Conservation (phyloP, 1,140 invertebrate species). For the Platorchestia sp. region DNA sequence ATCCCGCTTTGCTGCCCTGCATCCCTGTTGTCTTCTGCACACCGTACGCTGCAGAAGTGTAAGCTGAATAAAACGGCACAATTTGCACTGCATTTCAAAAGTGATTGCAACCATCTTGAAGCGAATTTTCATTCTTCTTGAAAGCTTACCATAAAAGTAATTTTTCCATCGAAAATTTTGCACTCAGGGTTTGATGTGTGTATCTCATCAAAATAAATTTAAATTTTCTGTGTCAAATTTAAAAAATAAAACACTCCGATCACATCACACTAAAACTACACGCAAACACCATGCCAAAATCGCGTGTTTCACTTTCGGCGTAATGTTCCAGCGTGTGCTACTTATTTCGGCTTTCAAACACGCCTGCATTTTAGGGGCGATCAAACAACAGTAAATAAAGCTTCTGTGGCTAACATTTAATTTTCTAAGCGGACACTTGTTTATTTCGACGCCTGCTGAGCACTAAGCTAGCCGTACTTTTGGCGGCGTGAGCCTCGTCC, state of each 20-base stretch:
- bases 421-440: neutral
- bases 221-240: neutral
- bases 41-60: neutral
- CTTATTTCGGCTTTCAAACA: neutral
- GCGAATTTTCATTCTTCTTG: neutral
- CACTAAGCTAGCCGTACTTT: neutral
- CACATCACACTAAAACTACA: neutral
- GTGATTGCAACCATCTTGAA: no score
- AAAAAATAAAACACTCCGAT: neutral
- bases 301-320: neutral
- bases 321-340: neutral
- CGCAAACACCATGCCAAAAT: neutral
- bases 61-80: neutral
- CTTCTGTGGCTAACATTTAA: neutral
- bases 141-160: neutral
- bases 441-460: neutral
- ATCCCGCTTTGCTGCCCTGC: neutral
- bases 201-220: neutral
- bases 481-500: neutral
- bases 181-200: neutral
- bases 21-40: neutral
- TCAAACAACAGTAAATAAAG: neutral
- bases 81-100: neutral
- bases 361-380: neutral
- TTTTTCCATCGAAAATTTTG: neutral